These are phyloP conservation scores for Drosophila kepulauana DNA, from an alignment of 1,140 invertebrate species.

Conservation along the genomic window DNA sequence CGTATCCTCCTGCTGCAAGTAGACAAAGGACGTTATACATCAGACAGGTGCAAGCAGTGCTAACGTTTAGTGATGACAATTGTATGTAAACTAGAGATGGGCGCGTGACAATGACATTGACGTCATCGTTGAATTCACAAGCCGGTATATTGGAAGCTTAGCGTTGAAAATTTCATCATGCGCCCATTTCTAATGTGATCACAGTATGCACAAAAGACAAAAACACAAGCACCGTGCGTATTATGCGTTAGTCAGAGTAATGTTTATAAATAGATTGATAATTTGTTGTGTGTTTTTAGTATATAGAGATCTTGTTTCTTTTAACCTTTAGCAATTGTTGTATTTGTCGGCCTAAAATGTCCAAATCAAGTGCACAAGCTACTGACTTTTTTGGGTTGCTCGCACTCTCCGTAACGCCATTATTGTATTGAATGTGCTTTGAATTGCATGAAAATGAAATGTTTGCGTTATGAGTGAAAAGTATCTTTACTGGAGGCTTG, in stretches of 20 bases:
- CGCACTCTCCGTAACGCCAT: conserved; percentile 37
- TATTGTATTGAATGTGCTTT: conserved; percentile 48
- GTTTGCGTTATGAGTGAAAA: conserved; percentile 13
- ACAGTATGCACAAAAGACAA: conserved; percentile 43
- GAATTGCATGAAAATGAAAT: conserved; percentile 30
- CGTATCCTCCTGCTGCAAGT: conserved; percentile 56
- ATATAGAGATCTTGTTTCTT: conserved; percentile 23
- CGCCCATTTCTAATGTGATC: conserved; percentile 36
- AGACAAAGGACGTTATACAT: background rate
- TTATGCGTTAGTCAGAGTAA: conserved; percentile 51
- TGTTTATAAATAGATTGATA: conserved; percentile 67
- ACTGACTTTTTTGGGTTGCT: conserved; percentile 49
- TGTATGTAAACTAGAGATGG: conserved; percentile 36
- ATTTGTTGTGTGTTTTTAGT: conserved; percentile 41
- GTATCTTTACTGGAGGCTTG: conserved; percentile 1
- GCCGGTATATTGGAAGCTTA: too few relatives aligned
- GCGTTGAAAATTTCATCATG: conserved; percentile 20
- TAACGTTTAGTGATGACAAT: conserved; percentile 2
- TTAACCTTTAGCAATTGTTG: conserved; percentile 84
- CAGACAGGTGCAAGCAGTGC: background rate
- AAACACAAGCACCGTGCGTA: conserved; percentile 47
- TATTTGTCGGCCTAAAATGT: conserved; percentile 78
- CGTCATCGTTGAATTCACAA: background rate
- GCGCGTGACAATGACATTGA: conserved; percentile 19
- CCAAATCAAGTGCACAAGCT: conserved; percentile 82